Base-by-base conservation (phyloP, 1,140 invertebrate species). In the Zaprionus camerounensis region DNA sequence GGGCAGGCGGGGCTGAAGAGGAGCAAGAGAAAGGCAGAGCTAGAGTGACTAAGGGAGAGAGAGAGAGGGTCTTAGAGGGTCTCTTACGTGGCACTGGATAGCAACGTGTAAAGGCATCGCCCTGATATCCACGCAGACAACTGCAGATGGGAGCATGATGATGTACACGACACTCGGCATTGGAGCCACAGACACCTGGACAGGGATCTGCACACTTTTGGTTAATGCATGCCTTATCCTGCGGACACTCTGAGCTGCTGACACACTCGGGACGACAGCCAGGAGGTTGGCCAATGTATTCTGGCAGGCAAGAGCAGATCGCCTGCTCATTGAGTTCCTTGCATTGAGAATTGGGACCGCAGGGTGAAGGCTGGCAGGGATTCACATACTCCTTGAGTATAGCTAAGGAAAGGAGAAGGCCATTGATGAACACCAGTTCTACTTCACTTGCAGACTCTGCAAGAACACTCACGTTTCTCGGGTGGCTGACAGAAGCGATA, bases 131-230 rank as follows among this genome's bases (percentile, higher is more conserved):
- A 1, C 94, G 93, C 26, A 95, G 82, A 91, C 97, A 97, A 53
- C 94, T 94, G 82, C 97, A 97, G 46, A 96, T 95, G 0, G 97
- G 96, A 6, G 95, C 94, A 78, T 97, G 96, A 84, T 96, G 96
- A 13, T 95, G 91, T 0, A 97, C 96, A 20, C 94, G 94, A 88
- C 97, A 97, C 63, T 95, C 94, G 2, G 97, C 96, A 93, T 96
- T 96, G 31, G 95, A 91, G 7, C 97, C 97, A 91, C 97, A 98
- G 1, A 95, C 95, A 58, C 95, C 96, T n/a, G 95, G 94, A 79
- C 97, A 97, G 28, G 96, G 96, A 93, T 97, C 95, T n/a, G 94
- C 93, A 81, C 97, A 98, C 93, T 97, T 97, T 82, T 97, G 96
- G 86, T 96, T 96, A 31, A 96, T 93, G 82, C 97, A 98, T 1